These are phyloP conservation scores for Melinopterus prodromus DNA, from an alignment of 2,888 invertebrate species.

Conservation along the genomic window DNA sequence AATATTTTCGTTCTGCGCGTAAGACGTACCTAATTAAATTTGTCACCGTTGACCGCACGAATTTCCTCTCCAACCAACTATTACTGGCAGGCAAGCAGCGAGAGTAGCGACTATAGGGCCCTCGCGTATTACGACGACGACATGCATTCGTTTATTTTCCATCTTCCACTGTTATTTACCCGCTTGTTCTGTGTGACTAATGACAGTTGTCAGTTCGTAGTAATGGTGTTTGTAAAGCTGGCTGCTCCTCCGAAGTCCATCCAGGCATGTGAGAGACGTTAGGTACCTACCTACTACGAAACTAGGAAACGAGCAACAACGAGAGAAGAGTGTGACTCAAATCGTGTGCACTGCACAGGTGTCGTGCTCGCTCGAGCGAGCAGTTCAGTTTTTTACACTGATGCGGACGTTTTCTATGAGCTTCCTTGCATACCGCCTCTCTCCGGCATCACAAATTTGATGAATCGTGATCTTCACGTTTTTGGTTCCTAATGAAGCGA, in stretches of 20 bases:
- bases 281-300: not conserved
- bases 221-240: not conserved
- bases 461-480: no score
- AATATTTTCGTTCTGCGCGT: not conserved
- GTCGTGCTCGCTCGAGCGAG: no score
- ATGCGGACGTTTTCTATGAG: no score
- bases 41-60: not conserved
- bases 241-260: not conserved
- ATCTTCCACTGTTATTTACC: not conserved
- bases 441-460: no score
- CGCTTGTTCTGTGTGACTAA: conserved; percentile 4
- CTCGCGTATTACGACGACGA: no score
- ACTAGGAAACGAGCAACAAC: not conserved
- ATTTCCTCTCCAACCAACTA: not conserved
- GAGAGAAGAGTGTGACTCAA: not conserved
- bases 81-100: not conserved
- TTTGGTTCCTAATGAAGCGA: no score
- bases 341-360: not conserved
- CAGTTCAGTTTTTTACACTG: no score
- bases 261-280: not conserved
- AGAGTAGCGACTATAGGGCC: no score
- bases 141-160: not conserved
- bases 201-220: not conserved
- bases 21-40: not conserved
- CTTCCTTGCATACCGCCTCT: no score